Conservation (phyloP, 2,113 vertebrate species). For the Actenoides lindsayi region DNA sequence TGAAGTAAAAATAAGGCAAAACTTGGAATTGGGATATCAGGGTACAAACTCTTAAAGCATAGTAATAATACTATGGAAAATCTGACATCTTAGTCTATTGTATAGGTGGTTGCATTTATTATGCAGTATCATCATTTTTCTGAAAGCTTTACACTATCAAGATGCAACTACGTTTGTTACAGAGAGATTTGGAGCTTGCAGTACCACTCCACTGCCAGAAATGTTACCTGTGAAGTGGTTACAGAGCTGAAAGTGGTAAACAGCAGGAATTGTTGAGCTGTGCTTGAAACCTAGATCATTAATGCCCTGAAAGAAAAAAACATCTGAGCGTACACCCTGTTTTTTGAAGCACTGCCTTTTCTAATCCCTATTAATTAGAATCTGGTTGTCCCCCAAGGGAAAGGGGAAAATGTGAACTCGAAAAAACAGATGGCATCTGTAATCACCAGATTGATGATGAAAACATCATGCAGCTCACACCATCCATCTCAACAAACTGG, state of each 20-base stretch:
- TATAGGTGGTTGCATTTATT: not conserved
- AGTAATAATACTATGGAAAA: not conserved
- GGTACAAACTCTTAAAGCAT: not conserved
- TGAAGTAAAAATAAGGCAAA: not conserved
- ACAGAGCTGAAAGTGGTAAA: not conserved
- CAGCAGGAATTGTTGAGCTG: not conserved
- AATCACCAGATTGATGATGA: not conserved
- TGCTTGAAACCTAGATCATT: not conserved
- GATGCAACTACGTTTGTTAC: too few species aligned
- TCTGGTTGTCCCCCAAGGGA: not conserved
- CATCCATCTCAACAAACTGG: not conserved
- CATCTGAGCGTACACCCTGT: not conserved
- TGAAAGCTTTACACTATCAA: not conserved
- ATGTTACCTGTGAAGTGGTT: not conserved
- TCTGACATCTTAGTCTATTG: not conserved
- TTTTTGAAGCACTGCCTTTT: not conserved
- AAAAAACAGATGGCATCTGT: not conserved
- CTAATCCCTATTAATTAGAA: not conserved
- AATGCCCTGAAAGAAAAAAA: not conserved
- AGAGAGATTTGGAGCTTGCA: not conserved
- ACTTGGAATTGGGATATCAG: not conserved
- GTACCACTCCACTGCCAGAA: not conserved
- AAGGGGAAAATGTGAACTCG: not conserved
- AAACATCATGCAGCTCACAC: not conserved
- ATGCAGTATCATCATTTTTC: not conserved